Evolutionary conservation across 2,888 invertebrate species (phyloP).

Genomic region (Eristalinus sepulchralis): DNA sequence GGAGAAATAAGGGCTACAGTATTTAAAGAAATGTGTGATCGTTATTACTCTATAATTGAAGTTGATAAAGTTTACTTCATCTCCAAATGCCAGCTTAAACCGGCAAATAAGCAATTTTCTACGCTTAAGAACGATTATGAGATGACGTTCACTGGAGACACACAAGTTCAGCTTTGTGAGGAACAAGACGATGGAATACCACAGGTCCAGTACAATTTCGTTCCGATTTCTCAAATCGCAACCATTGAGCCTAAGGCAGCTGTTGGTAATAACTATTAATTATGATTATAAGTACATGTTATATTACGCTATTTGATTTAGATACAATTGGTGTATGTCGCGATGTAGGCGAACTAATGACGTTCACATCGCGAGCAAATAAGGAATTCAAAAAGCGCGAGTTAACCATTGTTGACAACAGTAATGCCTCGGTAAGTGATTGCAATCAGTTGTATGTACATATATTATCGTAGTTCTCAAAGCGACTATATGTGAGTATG

Average conservation of each 20-base stretch:
- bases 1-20: conserved; percentile 97
- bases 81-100: conserved; percentile 91
- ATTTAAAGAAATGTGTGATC: conserved; percentile 93
- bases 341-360: conserved; percentile 86
- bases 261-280: conserved; percentile 83
- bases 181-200: conserved; percentile 86
- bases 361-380: conserved; percentile 87
- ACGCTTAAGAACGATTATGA: conserved; percentile 96
- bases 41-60: conserved; percentile 93
- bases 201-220: conserved; percentile 88
- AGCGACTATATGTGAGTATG: too few species aligned
- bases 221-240: conserved; percentile 88
- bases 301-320: conserved; percentile 74
- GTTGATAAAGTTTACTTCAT: conserved; percentile 94
- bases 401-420: conserved; percentile 91
- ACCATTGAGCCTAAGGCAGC: conserved; percentile 85
- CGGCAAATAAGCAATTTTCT: conserved; percentile 95
- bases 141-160: conserved; percentile 92
- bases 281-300: too few species aligned
- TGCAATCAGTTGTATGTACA: not conserved
- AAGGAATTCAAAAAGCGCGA: conserved; percentile 95
- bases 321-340: conserved; percentile 96
- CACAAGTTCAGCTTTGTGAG: conserved; percentile 84
- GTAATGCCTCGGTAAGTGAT: conserved; percentile 85
- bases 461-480: too few species aligned